These are phyloP conservation scores for Rhagoletis pomonella DNA, from an alignment of 1,140 invertebrate genomes.

Conservation along the genomic window DNA sequence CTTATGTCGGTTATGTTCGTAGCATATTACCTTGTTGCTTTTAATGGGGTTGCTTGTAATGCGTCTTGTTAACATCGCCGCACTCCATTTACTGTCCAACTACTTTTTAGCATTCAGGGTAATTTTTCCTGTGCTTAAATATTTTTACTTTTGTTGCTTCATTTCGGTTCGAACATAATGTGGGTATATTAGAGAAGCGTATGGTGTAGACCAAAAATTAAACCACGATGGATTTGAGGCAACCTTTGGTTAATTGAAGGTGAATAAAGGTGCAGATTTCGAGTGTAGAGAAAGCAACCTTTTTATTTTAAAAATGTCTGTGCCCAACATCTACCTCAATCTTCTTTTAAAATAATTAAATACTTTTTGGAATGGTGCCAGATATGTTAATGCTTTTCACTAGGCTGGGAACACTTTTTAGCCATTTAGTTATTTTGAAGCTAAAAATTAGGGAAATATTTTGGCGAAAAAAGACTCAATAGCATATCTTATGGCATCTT, in stretches of 20 bases:
- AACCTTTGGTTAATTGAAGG: neutral
- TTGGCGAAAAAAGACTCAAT: too few relatives aligned
- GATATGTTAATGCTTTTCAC: too few relatives aligned
- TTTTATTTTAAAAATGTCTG: too few relatives aligned
- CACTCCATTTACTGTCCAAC: conserved; percentile 5
- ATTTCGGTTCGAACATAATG: neutral
- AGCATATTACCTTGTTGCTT: conserved; percentile 2
- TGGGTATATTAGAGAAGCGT: neutral
- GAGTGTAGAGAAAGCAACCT: too few relatives aligned
- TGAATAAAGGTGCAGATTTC: neutral
- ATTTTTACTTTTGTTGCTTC: neutral
- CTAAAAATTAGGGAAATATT: too few relatives aligned
- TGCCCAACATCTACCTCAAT: too few relatives aligned
- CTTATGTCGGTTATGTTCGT: neutral
- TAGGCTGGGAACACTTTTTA: too few relatives aligned
- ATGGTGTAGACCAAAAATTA: neutral
- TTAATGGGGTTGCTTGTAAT: conserved; percentile 44
- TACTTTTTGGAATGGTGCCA: too few relatives aligned
- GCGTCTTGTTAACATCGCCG: conserved; percentile 43
- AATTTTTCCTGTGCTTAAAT: neutral
- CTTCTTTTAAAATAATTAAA: too few relatives aligned
- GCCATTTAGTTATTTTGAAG: too few relatives aligned
- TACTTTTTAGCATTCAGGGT: neutral
- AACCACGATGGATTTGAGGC: neutral
- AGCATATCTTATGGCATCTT: too few relatives aligned